Evolutionary conservation across 2,888 invertebrate species (phyloP).

Genomic region (Tetrapedia diversipes): DNA sequence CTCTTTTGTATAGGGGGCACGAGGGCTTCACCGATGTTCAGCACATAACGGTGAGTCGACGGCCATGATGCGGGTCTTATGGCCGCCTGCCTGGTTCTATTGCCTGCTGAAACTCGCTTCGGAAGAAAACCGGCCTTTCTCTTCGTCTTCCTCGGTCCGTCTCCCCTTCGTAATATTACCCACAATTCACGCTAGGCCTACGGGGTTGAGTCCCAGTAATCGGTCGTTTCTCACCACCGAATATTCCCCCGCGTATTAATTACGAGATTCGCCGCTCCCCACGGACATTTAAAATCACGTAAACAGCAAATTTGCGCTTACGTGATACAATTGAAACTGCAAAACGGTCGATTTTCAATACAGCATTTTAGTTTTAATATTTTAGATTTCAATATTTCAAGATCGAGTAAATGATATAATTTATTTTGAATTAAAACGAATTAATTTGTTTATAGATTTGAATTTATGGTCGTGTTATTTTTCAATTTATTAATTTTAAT

Average conservation of each 20-base stretch:
- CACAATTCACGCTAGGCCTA: conserved; percentile 33
- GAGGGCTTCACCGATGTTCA: conserved; percentile 72
- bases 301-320: conserved; percentile 10
- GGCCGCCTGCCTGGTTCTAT: conserved; percentile 68
- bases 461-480: no score
- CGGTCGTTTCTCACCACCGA: conserved; percentile 54
- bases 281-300: conserved; percentile 13
- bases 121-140: conserved; percentile 73
- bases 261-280: conserved; percentile 11
- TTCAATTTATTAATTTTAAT: no score
- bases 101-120: conserved; percentile 50
- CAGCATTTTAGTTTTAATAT: neutral
- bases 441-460: neutral
- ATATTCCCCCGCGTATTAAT: conserved; percentile 58
- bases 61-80: conserved; percentile 78
- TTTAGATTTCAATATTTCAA: neutral
- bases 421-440: neutral
- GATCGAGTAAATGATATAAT: neutral
- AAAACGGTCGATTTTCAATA: neutral
- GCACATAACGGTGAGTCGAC: conserved; percentile 79
- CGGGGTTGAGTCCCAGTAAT: conserved; percentile 55
- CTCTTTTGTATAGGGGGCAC: conserved; percentile 77
- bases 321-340: neutral
- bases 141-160: conserved; percentile 54
- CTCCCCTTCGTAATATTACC: conserved; percentile 44